Evolutionary conservation across 2,797 vertebrate genomes (phyloP).

Genomic region (Luscinia megarhynchos): DNA sequence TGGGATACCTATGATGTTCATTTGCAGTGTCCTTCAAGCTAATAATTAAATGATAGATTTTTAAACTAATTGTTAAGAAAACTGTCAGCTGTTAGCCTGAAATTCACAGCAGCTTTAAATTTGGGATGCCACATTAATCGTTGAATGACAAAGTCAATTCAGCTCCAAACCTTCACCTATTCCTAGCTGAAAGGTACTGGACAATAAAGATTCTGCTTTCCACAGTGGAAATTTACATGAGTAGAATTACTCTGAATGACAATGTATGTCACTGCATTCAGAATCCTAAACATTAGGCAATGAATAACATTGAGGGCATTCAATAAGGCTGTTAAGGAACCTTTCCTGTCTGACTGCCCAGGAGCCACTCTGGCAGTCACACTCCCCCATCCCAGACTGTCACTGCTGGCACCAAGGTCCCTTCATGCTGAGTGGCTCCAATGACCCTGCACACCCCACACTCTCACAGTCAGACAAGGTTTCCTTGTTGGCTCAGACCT

Average conservation of each 20-base stretch:
- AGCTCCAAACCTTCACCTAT: not conserved
- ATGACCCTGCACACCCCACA: not conserved
- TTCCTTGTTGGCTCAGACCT: not conserved
- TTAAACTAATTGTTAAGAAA: conserved; percentile 71
- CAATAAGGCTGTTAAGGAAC: not conserved
- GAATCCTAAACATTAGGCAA: not conserved
- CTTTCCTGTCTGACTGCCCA: not conserved
- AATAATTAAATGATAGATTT: conserved; percentile 77
- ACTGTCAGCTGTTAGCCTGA: conserved; percentile 14
- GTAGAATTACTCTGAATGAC: not conserved
- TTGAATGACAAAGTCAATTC: not conserved
- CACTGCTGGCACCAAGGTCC: not conserved
- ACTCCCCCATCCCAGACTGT: not conserved
- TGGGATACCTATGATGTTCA: conserved; percentile 40
- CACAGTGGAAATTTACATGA: not conserved
- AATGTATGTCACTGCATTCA: not conserved
- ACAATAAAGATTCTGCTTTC: not conserved
- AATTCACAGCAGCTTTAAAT: conserved; percentile 13
- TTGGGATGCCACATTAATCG: conserved; percentile 3
- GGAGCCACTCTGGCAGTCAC: not conserved
- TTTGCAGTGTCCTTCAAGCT: conserved; percentile 70
- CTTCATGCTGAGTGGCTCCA: rapidly evolving
- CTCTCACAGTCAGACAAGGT: not conserved
- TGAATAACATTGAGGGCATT: not conserved
- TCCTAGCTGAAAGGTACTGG: not conserved